A percentile compares a stretch with the other conserved stretches of the same genome.
Evolutionary conservation across 1,140 invertebrate genomes (phyloP).

Genomic region (Cryptotermes secundus): DNA sequence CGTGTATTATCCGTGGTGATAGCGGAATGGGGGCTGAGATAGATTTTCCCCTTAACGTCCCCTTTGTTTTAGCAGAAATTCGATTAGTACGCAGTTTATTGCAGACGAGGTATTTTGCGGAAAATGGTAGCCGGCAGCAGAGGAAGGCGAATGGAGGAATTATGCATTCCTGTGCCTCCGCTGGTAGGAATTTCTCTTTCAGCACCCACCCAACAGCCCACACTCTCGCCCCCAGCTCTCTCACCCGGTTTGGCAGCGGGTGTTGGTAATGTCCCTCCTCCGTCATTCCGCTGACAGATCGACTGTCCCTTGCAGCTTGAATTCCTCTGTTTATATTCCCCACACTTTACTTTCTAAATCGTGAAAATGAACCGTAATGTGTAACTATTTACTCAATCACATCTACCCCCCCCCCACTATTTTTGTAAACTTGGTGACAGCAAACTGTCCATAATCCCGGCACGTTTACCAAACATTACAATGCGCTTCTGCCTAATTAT

Average conservation of each 20-base stretch:
- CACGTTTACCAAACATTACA: neutral
- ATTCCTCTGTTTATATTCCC: neutral
- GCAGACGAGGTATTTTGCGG: neutral
- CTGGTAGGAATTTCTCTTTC: neutral
- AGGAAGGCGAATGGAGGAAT: neutral
- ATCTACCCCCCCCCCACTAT: too few species aligned
- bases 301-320: neutral
- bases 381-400: neutral
- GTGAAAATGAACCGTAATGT: neutral
- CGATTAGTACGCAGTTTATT: neutral
- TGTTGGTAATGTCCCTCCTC: neutral
- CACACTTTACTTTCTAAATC: neutral
- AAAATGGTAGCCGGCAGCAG: neutral
- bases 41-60: neutral
- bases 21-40: neutral
- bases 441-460: neutral
- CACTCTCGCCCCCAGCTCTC: neutral
- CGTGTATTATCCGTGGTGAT: neutral
- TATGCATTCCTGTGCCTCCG: neutral
- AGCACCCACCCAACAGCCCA: too few species aligned
- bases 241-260: neutral
- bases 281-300: neutral
- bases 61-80: slow-evolving; percentile 4
- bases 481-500: neutral
- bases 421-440: neutral